Percentiles rank a stretch among this genome's conserved stretches.
phyloP scores from a whole-genome alignment of 2,888 invertebrate species.

The Siphlonurus alternatus region DNA sequence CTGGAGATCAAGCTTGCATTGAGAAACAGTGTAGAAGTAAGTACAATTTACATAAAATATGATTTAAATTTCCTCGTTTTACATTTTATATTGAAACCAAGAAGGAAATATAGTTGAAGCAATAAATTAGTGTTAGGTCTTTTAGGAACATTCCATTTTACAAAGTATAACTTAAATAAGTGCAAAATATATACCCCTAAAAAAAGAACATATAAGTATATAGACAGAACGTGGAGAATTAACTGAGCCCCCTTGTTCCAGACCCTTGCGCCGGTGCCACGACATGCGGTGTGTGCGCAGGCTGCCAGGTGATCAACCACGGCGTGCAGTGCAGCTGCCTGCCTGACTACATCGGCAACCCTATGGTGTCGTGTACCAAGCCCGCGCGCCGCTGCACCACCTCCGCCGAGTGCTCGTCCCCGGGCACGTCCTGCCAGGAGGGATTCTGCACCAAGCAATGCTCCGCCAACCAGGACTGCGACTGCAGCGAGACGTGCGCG shows the following conservation, averaged over 20 bases:
- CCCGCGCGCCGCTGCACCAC: conserved; percentile 45
- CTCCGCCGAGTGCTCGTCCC: conserved; percentile 21
- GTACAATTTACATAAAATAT: conserved; percentile 13
- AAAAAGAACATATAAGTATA: conserved; percentile 3
- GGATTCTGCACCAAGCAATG: conserved; percentile 65
- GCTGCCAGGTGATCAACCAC: conserved; percentile 67
- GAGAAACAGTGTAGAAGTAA: conserved; percentile 65
- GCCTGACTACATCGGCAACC: conserved; percentile 62
- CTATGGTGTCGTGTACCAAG: conserved; percentile 56
- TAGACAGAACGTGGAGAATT: too few relatives aligned
- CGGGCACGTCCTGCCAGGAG: conserved; percentile 40
- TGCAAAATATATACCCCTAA: too few relatives aligned
- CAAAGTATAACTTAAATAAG: neutral
- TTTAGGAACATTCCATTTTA: neutral
- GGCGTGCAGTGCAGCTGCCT: conserved; percentile 76
- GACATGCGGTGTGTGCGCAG: conserved; percentile 69
- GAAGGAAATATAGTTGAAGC: neutral
- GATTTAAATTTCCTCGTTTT: neutral
- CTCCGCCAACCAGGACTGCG: conserved; percentile 45
- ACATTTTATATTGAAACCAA: neutral
- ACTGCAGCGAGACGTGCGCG: conserved; percentile 65
- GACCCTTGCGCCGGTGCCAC: conserved; percentile 60
- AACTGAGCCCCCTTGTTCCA: too few relatives aligned
- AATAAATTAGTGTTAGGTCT: neutral
- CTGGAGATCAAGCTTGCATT: conserved; percentile 57